These are phyloP conservation scores for Halichoerus grypus DNA, from an alignment of 2,113 vertebrate genomes.

Conservation along the genomic window DNA sequence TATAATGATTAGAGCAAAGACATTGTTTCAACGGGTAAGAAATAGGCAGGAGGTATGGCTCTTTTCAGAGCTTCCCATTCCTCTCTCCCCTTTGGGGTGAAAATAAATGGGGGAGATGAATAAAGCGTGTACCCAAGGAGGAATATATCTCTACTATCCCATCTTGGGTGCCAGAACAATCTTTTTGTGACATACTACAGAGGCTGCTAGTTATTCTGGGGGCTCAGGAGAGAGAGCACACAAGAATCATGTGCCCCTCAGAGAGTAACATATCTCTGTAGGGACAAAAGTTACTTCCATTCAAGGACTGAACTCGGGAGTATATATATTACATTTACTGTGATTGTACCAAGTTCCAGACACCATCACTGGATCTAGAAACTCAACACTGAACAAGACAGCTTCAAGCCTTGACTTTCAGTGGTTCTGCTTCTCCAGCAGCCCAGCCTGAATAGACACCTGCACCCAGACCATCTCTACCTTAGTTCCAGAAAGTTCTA, in stretches of 20 bases:
- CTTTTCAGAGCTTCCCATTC: background rate
- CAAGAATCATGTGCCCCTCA: accelerated
- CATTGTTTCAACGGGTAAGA: background rate
- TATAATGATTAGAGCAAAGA: background rate
- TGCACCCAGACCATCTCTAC: too few species aligned
- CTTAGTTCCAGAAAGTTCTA: background rate
- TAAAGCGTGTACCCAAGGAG: background rate
- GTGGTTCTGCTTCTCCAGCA: background rate
- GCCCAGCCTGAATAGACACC: background rate
- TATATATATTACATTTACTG: too few species aligned
- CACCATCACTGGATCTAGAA: accelerated
- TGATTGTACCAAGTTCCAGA: background rate
- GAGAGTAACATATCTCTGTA: background rate
- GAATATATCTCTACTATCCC: accelerated
- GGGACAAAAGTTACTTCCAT: background rate
- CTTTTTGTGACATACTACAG: background rate
- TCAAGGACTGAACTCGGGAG: background rate
- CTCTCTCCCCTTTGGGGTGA: background rate
- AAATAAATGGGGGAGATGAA: background rate
- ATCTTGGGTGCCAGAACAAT: too few species aligned
- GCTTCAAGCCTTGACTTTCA: background rate
- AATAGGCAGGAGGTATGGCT: background rate
- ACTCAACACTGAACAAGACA: background rate
- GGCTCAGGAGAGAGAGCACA: background rate
- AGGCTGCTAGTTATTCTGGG: background rate